Evolutionary conservation across 2,797 vertebrate genomes (phyloP), one percentile per base, ranked within the genome.

Genomic region (Amblyopsis hoosieri): DNA sequence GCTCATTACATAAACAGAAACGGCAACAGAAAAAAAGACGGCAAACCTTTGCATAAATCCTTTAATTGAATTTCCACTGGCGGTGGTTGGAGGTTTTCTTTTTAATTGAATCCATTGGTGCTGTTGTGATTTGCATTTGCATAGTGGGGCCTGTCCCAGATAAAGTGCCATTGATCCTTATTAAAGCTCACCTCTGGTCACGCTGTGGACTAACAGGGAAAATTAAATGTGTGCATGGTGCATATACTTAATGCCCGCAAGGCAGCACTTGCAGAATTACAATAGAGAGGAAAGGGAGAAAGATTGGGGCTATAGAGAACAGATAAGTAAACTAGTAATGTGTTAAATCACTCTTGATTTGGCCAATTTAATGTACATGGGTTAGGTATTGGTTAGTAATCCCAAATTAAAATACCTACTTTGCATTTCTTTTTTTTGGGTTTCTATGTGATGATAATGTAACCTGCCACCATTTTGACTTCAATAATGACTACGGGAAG

Each of bases 91-190:
- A 93, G 94, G 94, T 95, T 95, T 94, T 95, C 93, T 94, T 96
- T 96, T 95, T 95, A 98, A 99, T 97, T 97, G 96, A 97, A 98
- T 97, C 93, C 94, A 93, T 94, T 96, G 95, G 93, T 94, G 92
- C 91, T 90, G 76, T 82, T 88, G 86, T 96, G 95, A 97, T 97
- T 97, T 97, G 95, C 96, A 97, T 97, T 94, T 94, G 94, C 88
- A 90, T 93, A 94, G 94, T 92, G 94, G 91, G 94, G 93, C 94
- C 94, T 95, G 94, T 96, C 94, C 95, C 94, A 97, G 96, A 97
- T 97, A 97, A 97, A 98, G 95, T 96, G 93, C 95, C 96, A 98
- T 97, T 97, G 96, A 98, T 98, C 96, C 97, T 97, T 98, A 98
- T 97, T 98, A 98, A 97, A 95, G 94, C 95, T 96, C 95, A 98